These are phyloP conservation scores for Pegea sp. DNA, from an alignment of 23 tunicate genomes.

Conservation along the genomic window DNA sequence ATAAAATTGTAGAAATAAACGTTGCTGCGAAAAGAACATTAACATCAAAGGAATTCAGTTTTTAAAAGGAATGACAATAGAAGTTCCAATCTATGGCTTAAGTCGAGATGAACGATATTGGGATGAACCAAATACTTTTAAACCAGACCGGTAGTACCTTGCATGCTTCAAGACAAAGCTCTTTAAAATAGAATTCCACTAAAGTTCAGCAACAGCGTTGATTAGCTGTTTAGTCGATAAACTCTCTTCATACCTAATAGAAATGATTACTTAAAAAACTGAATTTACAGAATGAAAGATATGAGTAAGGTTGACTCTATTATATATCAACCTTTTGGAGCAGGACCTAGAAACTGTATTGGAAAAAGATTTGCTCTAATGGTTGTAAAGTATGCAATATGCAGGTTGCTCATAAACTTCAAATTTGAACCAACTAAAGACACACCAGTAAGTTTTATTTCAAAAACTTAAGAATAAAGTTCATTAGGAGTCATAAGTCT, in stretches of 20 bases:
- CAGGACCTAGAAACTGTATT: constrained; percentile 61
- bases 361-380: constrained; percentile 52
- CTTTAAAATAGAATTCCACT: background rate
- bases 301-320: constrained; percentile 65
- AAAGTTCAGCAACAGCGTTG: background rate
- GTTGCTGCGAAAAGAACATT: constrained; percentile 22
- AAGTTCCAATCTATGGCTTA: constrained; percentile 35
- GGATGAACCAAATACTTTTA: constrained; percentile 60
- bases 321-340: constrained; percentile 68
- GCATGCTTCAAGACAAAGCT: background rate
- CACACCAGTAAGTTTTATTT: constrained; percentile 39
- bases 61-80: constrained; percentile 19
- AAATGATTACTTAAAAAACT: background rate
- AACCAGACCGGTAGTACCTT: constrained; percentile 58
- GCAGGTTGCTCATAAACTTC: constrained; percentile 20
- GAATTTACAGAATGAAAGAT: constrained; percentile 35
- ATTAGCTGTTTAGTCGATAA: too few species aligned
- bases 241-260: background rate
- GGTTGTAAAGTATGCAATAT: constrained; percentile 37
- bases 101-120: constrained; percentile 53
- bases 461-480: too few species aligned
- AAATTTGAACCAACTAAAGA: constrained; percentile 22
- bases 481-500: too few species aligned
- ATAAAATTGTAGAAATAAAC: constrained; percentile 33
- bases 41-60: constrained; percentile 37